phyloP scores from a whole-genome alignment of 2,888 invertebrate genomes.

The Stenichneumon culpator region DNA sequence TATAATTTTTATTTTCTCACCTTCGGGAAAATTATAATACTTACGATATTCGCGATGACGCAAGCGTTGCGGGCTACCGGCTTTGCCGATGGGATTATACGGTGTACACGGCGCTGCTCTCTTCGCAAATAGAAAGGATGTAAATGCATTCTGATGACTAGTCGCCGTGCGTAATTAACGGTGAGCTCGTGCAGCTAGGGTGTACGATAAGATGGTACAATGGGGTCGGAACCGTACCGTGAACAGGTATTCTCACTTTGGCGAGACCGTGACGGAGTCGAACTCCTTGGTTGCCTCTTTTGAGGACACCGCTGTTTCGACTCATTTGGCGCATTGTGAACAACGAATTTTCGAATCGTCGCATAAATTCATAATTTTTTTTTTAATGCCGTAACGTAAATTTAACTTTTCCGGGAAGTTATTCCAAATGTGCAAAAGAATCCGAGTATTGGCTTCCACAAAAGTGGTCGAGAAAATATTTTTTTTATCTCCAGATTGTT shows the following conservation, averaged over 20 bases:
- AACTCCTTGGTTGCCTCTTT: not conserved
- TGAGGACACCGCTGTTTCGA: not conserved
- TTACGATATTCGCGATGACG: conserved; percentile 34
- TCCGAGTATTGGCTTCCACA: too few relatives aligned
- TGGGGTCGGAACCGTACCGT: conserved; percentile 40
- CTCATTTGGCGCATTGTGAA: not conserved
- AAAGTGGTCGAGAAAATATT: too few relatives aligned
- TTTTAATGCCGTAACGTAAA: not conserved
- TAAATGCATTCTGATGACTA: conserved; percentile 57
- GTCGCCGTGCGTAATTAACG: conserved; percentile 48
- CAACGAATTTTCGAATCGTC: not conserved
- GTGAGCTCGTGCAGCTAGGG: conserved; percentile 38
- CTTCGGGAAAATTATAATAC: not conserved
- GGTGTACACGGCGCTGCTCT: not conserved
- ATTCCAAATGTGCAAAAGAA: too few relatives aligned
- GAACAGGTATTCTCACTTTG: conserved; percentile 57
- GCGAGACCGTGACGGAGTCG: conserved; percentile 11
- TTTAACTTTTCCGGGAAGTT: too few relatives aligned
- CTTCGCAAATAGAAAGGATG: conserved; percentile 57
- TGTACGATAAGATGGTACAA: conserved; percentile 34
- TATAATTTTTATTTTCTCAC: not conserved
- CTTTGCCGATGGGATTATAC: not conserved
- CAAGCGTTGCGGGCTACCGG: not conserved
- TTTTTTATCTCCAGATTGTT: too few relatives aligned
- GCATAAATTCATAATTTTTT: not conserved